A percentile compares a stretch with the other conserved stretches of the same genome.
These are phyloP conservation scores for Meganola albula DNA, from an alignment of 2,888 invertebrate species.

Conservation along the genomic window DNA sequence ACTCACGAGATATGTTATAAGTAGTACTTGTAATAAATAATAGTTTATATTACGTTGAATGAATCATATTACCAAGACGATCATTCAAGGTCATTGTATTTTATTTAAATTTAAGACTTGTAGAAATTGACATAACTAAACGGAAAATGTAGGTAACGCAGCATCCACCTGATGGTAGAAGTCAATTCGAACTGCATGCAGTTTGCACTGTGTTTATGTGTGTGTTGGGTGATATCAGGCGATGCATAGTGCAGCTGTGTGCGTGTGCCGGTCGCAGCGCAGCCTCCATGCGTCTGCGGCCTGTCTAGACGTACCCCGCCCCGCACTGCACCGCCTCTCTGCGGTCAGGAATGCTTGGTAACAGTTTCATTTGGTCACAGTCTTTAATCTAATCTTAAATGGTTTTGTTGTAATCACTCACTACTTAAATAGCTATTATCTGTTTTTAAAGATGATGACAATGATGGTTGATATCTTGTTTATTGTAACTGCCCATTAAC, in stretches of 20 bases:
- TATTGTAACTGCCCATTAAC: no score
- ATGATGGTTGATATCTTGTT: no score
- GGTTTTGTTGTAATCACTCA: conserved; percentile 8
- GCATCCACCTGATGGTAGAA: conserved; percentile 45
- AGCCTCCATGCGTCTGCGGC: conserved; percentile 75
- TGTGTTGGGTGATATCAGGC: conserved; percentile 40
- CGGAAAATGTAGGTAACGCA: conserved; percentile 38
- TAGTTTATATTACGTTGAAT: no score
- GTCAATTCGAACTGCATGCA: conserved; percentile 51
- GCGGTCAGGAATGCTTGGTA: conserved; percentile 32
- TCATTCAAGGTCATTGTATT: no score
- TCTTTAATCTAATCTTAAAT: conserved; percentile 22
- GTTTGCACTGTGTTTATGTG: conserved; percentile 26
- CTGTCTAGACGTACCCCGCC: conserved; percentile 68
- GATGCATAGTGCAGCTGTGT: conserved; percentile 52
- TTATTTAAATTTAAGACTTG: no score
- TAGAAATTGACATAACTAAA: no score
- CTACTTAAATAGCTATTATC: conserved; percentile 4
- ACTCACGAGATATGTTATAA: no score
- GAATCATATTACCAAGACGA: no score
- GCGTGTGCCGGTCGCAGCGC: conserved; percentile 54
- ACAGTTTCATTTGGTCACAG: conserved; percentile 35
- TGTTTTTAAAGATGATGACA: conserved; percentile 2
- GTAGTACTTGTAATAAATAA: no score
- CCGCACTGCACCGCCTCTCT: conserved; percentile 26